Conservation (phyloP, 2,888 invertebrate genomes). For the Eupelmus urozonus region DNA sequence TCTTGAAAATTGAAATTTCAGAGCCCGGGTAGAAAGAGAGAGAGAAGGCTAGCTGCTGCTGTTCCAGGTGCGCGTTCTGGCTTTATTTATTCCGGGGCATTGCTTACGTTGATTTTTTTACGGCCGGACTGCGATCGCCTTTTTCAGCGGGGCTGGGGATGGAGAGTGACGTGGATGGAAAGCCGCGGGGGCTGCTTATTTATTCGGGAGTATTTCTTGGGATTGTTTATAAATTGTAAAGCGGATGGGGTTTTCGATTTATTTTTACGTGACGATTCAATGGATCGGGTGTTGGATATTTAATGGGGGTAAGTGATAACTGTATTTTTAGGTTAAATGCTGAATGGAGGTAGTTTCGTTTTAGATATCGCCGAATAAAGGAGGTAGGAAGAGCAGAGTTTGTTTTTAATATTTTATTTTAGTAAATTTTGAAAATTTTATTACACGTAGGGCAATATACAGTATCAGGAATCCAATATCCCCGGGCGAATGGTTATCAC, state of each 20-base stretch:
- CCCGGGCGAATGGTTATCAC: too few relatives aligned
- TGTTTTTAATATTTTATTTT: background rate
- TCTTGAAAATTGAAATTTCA: slow-evolving; percentile 58
- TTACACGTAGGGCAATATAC: too few relatives aligned
- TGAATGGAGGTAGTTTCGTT: too few relatives aligned
- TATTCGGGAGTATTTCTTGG: background rate
- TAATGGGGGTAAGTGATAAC: too few relatives aligned
- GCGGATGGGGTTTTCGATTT: too few relatives aligned
- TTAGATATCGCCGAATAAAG: too few relatives aligned
- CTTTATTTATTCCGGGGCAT: slow-evolving; percentile 39
- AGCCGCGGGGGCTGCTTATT: background rate
- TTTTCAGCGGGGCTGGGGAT: background rate
- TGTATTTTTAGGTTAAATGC: too few relatives aligned
- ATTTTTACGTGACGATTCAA: too few relatives aligned
- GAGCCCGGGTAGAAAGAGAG: background rate
- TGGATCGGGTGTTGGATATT: too few relatives aligned
- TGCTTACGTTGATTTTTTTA: slow-evolving; percentile 47
- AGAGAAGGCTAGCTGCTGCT: slow-evolving; percentile 2
- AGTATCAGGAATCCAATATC: too few relatives aligned
- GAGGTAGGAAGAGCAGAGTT: too few relatives aligned
- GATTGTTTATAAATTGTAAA: slow-evolving; percentile 1
- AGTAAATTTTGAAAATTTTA: too few relatives aligned
- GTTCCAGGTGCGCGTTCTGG: background rate
- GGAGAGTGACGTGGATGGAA: background rate
- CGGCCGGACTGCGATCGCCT: background rate